phyloP scores from a whole-genome alignment of 1,140 invertebrate genomes.

The Papilio xuthus region DNA sequence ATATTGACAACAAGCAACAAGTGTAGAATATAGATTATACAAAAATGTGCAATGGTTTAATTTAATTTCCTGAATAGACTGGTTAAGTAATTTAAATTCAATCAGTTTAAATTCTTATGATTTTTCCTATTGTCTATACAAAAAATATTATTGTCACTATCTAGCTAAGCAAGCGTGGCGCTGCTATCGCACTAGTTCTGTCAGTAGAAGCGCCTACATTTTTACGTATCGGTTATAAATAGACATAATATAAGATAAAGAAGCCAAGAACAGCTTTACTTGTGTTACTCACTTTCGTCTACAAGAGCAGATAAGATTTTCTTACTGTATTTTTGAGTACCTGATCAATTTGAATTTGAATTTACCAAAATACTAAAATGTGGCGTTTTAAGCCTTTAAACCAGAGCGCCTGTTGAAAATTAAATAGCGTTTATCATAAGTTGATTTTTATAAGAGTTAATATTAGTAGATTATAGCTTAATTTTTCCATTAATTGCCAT shows the following conservation, averaged over 20 bases:
- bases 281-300: not conserved
- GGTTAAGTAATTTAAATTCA: too few relatives aligned
- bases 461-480: not conserved
- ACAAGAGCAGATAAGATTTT: not conserved
- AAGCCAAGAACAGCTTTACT: not conserved
- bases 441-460: not conserved
- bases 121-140: not conserved
- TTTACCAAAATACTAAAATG: too few relatives aligned
- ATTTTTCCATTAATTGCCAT: too few relatives aligned
- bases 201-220: not conserved
- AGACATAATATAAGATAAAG: too few relatives aligned
- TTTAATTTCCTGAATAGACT: too few relatives aligned
- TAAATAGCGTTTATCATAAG: not conserved
- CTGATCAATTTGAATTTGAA: not conserved
- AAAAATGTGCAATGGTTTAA: not conserved
- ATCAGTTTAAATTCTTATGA: not conserved
- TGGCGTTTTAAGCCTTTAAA: too few relatives aligned
- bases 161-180: not conserved
- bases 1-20: conserved; percentile 3
- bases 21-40: not conserved
- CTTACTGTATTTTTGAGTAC: not conserved
- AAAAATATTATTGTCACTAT: not conserved
- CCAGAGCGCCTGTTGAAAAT: not conserved
- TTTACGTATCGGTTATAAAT: too few relatives aligned
- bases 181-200: not conserved